Conservation (phyloP, 92 coral and sea anemone genomes). For the Palythoa heliodiscus region DNA sequence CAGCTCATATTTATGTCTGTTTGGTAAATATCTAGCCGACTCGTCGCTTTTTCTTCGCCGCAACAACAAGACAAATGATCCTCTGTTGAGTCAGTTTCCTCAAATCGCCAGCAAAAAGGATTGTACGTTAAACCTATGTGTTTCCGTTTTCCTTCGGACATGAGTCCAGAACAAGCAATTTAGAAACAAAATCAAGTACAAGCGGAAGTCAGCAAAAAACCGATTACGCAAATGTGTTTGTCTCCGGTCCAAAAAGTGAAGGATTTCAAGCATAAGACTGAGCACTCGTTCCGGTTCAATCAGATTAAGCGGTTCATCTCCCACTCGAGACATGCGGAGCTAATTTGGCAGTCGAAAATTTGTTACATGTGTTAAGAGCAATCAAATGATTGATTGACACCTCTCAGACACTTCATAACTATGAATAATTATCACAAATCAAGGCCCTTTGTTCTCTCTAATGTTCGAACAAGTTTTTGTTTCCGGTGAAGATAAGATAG, state of each 20-base stretch:
- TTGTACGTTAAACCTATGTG: constrained; percentile 8
- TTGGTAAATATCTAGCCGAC: not conserved
- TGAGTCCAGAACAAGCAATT: constrained; percentile 17
- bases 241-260: constrained; percentile 30
- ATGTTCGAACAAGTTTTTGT: constrained; percentile 89
- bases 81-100: not conserved
- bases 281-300: constrained; percentile 36
- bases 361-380: constrained; percentile 30
- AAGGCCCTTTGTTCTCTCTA: constrained; percentile 82
- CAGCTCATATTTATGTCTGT: not conserved
- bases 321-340: constrained; percentile 17
- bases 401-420: constrained; percentile 44
- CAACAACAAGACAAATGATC: not conserved
- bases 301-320: constrained; percentile 26
- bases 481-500: constrained; percentile 94
- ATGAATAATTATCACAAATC: constrained; percentile 88
- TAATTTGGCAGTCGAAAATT: constrained; percentile 31
- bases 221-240: constrained; percentile 39
- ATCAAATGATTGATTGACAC: constrained; percentile 39
- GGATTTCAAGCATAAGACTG: constrained; percentile 6
- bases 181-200: not conserved
- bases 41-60: not conserved
- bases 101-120: not conserved
- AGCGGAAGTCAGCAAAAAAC: constrained; percentile 36
- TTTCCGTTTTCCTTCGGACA: constrained; percentile 11